Evolutionary conservation across 2,888 invertebrate genomes (phyloP).

Genomic region (Dusona sp.): DNA sequence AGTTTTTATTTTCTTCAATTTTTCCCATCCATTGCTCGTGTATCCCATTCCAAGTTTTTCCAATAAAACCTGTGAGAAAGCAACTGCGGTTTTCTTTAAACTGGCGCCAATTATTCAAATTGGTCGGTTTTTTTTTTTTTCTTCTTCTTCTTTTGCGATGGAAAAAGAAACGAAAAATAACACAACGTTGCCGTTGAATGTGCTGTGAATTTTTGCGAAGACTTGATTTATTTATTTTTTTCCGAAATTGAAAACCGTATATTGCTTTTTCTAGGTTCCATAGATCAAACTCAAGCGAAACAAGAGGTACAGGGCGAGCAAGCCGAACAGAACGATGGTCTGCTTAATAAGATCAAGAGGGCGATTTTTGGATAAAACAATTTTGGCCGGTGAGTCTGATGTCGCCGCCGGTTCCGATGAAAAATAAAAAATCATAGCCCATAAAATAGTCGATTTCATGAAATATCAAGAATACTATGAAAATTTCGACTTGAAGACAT

Average conservation of each 20-base stretch:
- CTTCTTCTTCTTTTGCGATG: constrained; percentile 10
- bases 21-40: constrained; percentile 67
- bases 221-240: constrained; percentile 48
- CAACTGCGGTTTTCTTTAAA: constrained; percentile 67
- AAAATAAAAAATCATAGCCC: too few relatives aligned
- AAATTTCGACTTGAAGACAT: not conserved
- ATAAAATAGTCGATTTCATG: too few relatives aligned
- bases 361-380: constrained; percentile 87
- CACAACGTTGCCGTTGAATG: not conserved
- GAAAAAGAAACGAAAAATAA: constrained; percentile 34
- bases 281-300: constrained; percentile 85
- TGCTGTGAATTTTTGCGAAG: constrained; percentile 18
- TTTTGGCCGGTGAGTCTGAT: constrained; percentile 78
- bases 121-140: constrained; percentile 29
- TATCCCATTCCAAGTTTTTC: constrained; percentile 69
- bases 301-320: constrained; percentile 78
- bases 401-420: not conserved
- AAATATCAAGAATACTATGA: not conserved
- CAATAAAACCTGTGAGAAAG: constrained; percentile 73
- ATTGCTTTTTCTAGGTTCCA: constrained; percentile 85
- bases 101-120: constrained; percentile 15
- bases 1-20: constrained; percentile 73
- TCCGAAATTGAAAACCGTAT: constrained; percentile 62
- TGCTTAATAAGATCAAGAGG: constrained; percentile 87
- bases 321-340: constrained; percentile 84